Conservation (phyloP, 2,888 invertebrate species). For the Ennomos erosarius region DNA sequence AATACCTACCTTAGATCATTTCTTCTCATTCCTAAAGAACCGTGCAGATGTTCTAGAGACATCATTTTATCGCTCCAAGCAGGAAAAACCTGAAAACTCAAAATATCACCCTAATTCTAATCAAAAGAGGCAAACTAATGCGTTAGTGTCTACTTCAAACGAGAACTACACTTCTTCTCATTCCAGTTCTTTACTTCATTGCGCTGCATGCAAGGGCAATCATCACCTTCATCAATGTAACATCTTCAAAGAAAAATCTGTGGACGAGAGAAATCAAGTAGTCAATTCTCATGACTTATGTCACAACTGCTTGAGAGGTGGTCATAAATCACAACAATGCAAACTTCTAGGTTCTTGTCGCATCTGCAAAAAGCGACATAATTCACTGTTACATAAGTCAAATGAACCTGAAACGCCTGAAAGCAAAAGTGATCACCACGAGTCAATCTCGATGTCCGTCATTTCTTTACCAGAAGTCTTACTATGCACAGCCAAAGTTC, state of each 20-base stretch:
- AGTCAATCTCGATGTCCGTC: background rate
- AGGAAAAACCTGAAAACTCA: constrained; percentile 2
- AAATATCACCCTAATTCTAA: background rate
- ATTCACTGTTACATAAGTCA: background rate
- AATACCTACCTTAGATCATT: constrained; percentile 24
- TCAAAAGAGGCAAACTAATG: background rate
- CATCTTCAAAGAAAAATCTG: constrained; percentile 10
- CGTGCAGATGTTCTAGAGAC: constrained; percentile 34
- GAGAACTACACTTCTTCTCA: background rate
- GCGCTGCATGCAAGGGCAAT: constrained; percentile 12
- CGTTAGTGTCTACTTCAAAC: background rate
- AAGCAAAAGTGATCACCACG: background rate
- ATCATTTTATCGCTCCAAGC: background rate
- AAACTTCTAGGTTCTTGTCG: background rate
- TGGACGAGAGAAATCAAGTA: constrained; percentile 1
- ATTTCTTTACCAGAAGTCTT: constrained; percentile 3
- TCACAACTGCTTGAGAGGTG: background rate
- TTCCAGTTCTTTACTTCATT: constrained; percentile 3
- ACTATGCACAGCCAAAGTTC: constrained; percentile 14
- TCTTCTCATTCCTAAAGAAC: constrained; percentile 22
- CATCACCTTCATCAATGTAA: constrained; percentile 19
- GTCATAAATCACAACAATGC: constrained; percentile 2
- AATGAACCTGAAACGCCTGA: no score
- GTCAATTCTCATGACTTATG: background rate
- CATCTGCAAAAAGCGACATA: background rate